Evolutionary conservation across 2,797 vertebrate species (phyloP).

Genomic region (Sphenopsis melanotis): DNA sequence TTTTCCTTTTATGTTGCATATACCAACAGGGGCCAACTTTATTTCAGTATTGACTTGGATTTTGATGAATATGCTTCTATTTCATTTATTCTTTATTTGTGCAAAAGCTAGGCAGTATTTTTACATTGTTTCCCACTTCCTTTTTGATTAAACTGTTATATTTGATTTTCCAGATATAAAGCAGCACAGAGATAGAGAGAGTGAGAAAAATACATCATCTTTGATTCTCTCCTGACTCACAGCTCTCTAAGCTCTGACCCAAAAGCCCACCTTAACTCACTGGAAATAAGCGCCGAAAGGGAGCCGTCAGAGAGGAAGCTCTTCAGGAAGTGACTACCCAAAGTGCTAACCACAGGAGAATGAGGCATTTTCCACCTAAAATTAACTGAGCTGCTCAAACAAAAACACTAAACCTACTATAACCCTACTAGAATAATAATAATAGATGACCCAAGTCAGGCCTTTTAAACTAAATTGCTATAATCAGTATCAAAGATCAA

Average conservation of each 20-base stretch:
- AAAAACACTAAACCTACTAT: background rate
- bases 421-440: background rate
- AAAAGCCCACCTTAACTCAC: conserved; percentile 26
- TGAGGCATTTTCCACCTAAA: conserved; percentile 27
- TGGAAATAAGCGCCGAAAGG: conserved; percentile 11
- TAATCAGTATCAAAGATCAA: conserved; percentile 18
- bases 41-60: conserved; percentile 69
- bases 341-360: background rate
- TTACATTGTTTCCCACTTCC: conserved; percentile 69
- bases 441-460: background rate
- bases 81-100: conserved; percentile 73
- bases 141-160: conserved; percentile 75
- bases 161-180: conserved; percentile 76
- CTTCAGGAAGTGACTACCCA: background rate
- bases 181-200: conserved; percentile 18
- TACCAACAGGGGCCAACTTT: conserved; percentile 65
- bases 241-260: conserved; percentile 18
- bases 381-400: background rate
- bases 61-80: conserved; percentile 73
- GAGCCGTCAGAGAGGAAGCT: background rate
- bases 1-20: conserved; percentile 37
- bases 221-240: conserved; percentile 39
- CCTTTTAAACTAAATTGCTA: background rate
- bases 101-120: conserved; percentile 67
- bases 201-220: conserved; percentile 47